These are phyloP conservation scores for Collichthys lucidus DNA, from an alignment of 2,113 vertebrate species.

Conservation along the genomic window DNA sequence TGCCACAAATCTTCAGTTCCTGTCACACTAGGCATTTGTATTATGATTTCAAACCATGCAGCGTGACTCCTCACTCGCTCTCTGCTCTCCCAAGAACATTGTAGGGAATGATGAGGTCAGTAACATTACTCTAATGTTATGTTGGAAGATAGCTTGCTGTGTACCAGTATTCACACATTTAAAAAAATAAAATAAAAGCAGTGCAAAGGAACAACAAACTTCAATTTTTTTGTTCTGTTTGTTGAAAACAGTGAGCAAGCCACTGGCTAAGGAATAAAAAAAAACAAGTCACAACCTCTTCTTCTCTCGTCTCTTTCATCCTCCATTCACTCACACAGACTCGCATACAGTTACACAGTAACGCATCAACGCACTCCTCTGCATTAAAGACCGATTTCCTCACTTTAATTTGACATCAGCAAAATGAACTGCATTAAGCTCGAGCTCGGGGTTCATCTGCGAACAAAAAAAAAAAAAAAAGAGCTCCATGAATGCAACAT, in stretches of 20 bases:
- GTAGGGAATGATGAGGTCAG: constrained; percentile 63
- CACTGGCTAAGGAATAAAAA: constrained; percentile 28
- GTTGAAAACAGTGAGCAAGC: constrained; percentile 70
- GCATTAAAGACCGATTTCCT: constrained; percentile 46
- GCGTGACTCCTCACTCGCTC: constrained; percentile 34
- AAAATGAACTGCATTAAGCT: constrained; percentile 51
- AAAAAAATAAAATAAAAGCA: constrained; percentile 64
- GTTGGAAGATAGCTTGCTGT: constrained; percentile 74
- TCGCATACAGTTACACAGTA: constrained; percentile 29
- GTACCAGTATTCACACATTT: constrained; percentile 63
- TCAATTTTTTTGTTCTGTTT: constrained; percentile 58
- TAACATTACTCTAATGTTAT: constrained; percentile 73
- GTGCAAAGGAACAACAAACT: constrained; percentile 79
- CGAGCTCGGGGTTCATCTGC: constrained; percentile 44
- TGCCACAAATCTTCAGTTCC: constrained; percentile 21
- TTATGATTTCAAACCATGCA: constrained; percentile 54
- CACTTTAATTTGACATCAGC: constrained; percentile 31
- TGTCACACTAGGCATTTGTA: constrained; percentile 28
- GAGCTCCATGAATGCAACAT: constrained; percentile 64
- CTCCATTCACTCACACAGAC: constrained; percentile 51
- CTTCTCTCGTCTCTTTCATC: constrained; percentile 38
- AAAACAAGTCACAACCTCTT: constrained; percentile 38
- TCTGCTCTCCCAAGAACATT: constrained; percentile 35
- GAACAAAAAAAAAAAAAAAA: constrained; percentile 1
- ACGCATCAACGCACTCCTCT: constrained; percentile 43